Percentiles rank a stretch among this genome's conserved stretches.
Conservation (phyloP, 2,888 invertebrate species). For the Rhingia rostrata region DNA sequence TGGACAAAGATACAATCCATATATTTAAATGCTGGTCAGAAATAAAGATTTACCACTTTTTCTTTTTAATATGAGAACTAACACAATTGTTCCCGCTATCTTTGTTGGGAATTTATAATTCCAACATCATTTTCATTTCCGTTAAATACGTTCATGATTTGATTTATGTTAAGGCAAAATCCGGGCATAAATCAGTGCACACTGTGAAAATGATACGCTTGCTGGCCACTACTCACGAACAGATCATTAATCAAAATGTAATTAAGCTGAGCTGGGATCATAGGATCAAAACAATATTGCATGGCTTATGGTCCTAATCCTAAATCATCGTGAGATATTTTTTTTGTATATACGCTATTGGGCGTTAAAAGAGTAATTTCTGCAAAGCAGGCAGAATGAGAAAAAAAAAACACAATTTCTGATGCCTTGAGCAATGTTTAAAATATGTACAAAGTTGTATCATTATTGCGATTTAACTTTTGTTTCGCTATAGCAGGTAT, state of each 20-base stretch:
- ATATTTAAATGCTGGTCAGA: no score
- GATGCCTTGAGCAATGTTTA: no score
- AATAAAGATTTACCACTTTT: no score
- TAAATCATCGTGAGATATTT: slow-evolving; percentile 3
- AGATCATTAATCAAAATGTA: slow-evolving; percentile 22
- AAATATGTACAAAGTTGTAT: no score
- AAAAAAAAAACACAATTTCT: neutral
- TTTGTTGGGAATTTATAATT: neutral
- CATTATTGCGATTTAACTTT: no score
- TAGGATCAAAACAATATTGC: slow-evolving; percentile 1
- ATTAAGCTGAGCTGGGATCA: slow-evolving; percentile 11
- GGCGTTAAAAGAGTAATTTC: neutral
- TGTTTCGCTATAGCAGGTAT: no score
- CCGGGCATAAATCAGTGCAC: slow-evolving; percentile 3
- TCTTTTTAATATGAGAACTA: neutral
- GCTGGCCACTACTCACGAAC: slow-evolving; percentile 10
- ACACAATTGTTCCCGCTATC: neutral
- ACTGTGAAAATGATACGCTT: slow-evolving; percentile 6
- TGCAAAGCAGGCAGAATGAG: neutral
- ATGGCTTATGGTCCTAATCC: neutral
- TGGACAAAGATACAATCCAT: no score
- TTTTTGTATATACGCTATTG: no score
- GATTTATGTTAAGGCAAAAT: neutral
- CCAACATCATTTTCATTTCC: no score
- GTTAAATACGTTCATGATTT: no score